Conservation (phyloP, 2,888 invertebrate species). For the Dasypogon diadema region DNA sequence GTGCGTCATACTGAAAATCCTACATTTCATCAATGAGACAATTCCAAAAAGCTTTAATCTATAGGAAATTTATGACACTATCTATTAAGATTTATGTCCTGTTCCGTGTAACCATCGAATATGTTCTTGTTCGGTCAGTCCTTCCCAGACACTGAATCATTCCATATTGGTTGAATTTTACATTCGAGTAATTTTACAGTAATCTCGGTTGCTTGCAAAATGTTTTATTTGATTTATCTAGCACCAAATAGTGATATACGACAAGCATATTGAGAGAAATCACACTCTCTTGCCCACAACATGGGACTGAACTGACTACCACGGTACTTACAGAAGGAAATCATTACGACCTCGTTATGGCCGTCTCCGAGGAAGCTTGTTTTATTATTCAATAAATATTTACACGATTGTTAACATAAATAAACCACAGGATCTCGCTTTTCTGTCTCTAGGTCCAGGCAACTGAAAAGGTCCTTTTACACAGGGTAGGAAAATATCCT, state of each 20-base stretch:
- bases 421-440: conserved; percentile 42
- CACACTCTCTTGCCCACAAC: not conserved
- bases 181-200: conserved; percentile 15
- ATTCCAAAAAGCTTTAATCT: too few relatives aligned
- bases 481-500: conserved; percentile 26
- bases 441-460: not conserved
- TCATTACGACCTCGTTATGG: conserved; percentile 36
- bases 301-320: not conserved
- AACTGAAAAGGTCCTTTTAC: conserved; percentile 30
- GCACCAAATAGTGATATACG: conserved; percentile 4
- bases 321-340: conserved; percentile 16
- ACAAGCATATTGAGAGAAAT: not conserved
- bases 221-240: conserved; percentile 16
- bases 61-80: too few relatives aligned
- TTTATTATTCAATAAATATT: conserved; percentile 56
- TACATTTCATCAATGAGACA: too few relatives aligned
- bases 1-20: too few relatives aligned
- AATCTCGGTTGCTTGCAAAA: conserved; percentile 7
- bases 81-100: too few relatives aligned
- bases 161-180: not conserved
- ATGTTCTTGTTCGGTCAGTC: too few relatives aligned
- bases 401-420: conserved; percentile 56
- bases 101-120: too few relatives aligned
- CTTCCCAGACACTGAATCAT: too few relatives aligned
- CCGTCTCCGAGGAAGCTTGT: conserved; percentile 15